Evolutionary conservation across 2,888 invertebrate species (phyloP).

Genomic region (Therioaphis trifolii): DNA sequence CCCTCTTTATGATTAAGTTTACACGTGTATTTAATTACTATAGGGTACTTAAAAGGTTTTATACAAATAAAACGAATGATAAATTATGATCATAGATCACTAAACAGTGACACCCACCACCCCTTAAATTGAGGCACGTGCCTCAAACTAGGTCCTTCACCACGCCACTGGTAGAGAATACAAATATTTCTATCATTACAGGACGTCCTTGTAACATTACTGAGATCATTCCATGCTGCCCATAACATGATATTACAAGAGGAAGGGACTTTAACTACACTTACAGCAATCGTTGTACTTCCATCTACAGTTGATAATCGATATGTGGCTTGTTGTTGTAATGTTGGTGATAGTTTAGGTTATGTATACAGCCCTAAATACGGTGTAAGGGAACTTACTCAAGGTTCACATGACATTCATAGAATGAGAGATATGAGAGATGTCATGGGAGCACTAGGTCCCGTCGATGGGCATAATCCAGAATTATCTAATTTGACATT

Average conservation of each 20-base stretch:
- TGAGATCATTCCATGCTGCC: slow-evolving; percentile 85
- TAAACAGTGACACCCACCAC: too few relatives aligned
- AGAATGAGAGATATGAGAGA: slow-evolving; percentile 89
- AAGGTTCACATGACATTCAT: slow-evolving; percentile 85
- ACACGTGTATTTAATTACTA: too few relatives aligned
- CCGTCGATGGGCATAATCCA: slow-evolving; percentile 85
- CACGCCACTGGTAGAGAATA: too few relatives aligned
- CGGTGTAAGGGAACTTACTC: slow-evolving; percentile 87
- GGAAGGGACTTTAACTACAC: slow-evolving; percentile 83
- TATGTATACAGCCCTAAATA: slow-evolving; percentile 82
- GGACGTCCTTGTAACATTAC: slow-evolving; percentile 82
- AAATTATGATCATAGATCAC: too few relatives aligned
- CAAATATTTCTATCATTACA: slow-evolving; percentile 67
- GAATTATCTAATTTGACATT: slow-evolving; percentile 89
- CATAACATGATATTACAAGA: slow-evolving; percentile 86
- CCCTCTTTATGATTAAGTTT: too few relatives aligned
- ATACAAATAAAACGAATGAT: too few relatives aligned
- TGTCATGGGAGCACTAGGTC: slow-evolving; percentile 87
- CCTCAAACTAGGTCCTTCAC: too few relatives aligned
- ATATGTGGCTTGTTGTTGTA: slow-evolving; percentile 84
- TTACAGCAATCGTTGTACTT: slow-evolving; percentile 82
- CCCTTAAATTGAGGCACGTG: too few relatives aligned
- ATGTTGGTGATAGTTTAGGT: slow-evolving; percentile 90
- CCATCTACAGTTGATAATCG: slow-evolving; percentile 72
- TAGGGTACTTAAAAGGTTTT: too few relatives aligned